Conservation (phyloP, 1,140 invertebrate genomes). For the Thrips palmi region DNA sequence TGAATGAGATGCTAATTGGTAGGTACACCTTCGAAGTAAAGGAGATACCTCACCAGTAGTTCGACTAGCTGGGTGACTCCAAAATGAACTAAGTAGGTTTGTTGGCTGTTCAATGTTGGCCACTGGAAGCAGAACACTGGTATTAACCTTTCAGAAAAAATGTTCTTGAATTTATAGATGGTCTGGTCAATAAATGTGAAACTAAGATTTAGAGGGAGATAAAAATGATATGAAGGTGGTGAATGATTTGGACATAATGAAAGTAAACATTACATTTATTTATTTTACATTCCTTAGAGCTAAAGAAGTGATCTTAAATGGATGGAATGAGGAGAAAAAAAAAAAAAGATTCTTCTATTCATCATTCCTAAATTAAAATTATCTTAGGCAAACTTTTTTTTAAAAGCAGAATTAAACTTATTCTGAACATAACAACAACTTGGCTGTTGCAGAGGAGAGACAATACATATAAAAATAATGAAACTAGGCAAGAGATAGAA, state of each 20-base stretch:
- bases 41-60: conserved; percentile 30
- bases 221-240: no score
- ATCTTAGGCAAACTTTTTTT: conserved; percentile 19
- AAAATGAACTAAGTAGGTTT: conserved; percentile 28
- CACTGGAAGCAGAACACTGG: conserved; percentile 14
- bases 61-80: conserved; percentile 33
- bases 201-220: no score
- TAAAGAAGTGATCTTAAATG: no score
- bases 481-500: no score
- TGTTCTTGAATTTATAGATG: conserved; percentile 4
- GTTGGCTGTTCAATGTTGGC: conserved; percentile 16
- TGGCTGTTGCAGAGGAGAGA: no score
- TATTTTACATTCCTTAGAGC: no score
- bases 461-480: no score
- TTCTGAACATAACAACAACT: no score
- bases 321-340: no score
- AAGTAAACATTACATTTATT: no score
- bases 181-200: no score
- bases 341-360: background rate
- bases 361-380: conserved; percentile 21
- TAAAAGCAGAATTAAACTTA: conserved; percentile 18
- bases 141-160: conserved; percentile 12
- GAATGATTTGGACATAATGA: no score
- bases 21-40: conserved; percentile 28
- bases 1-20: conserved; percentile 32